Conservation (phyloP, 2,888 invertebrate species). For the Papilio protenor region DNA sequence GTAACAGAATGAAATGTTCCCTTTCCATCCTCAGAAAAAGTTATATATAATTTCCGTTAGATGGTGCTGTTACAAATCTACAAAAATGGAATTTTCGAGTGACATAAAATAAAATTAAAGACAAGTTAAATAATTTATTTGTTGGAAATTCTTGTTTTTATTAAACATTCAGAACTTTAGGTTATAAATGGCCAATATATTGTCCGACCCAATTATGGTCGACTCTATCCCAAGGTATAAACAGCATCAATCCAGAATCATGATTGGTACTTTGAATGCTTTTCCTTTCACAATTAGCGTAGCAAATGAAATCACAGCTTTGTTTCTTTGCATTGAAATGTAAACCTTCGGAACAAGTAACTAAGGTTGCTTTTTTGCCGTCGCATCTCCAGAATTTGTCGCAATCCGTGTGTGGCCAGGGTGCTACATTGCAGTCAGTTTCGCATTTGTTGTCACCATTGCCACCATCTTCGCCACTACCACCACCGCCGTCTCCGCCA, state of each 20-base stretch:
- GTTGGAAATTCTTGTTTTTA: background rate
- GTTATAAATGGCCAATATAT: constrained; percentile 24
- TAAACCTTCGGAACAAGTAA: constrained; percentile 68
- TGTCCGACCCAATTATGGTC: constrained; percentile 46
- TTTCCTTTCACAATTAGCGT: constrained; percentile 61
- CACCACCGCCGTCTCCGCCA: constrained; percentile 22
- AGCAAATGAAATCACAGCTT: constrained; percentile 71
- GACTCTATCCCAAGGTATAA: constrained; percentile 64
- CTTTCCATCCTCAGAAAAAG: background rate
- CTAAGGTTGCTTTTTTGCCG: constrained; percentile 51
- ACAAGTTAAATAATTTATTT: background rate
- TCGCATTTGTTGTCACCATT: constrained; percentile 58
- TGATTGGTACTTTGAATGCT: constrained; percentile 54
- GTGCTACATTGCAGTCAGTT: constrained; percentile 50
- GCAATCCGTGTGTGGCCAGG: constrained; percentile 63
- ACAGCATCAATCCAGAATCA: constrained; percentile 59
- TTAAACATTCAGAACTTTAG: background rate
- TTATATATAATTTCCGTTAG: background rate
- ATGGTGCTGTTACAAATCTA: background rate
- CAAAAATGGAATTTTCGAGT: background rate
- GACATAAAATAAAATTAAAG: background rate
- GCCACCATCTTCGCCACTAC: constrained; percentile 33
- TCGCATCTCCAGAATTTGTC: constrained; percentile 63
- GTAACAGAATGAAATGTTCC: background rate
- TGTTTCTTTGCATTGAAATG: constrained; percentile 65